Conservation (phyloP, 1,140 invertebrate genomes). For the Ectropis grisescens region DNA sequence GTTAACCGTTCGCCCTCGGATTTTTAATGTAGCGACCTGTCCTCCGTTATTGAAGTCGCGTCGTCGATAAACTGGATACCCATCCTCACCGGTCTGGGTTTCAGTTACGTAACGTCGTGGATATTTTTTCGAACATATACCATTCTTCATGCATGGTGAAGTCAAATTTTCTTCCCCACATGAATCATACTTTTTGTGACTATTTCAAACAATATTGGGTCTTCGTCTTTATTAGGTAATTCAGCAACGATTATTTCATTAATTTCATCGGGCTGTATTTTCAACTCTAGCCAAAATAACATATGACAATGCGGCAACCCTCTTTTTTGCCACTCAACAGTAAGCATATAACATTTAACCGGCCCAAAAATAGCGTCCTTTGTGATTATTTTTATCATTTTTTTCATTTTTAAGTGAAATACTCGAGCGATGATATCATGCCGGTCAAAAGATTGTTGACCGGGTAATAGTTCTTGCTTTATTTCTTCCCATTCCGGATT, state of each 20-base stretch:
- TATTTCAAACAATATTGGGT: conserved; percentile 42
- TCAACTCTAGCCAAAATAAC: conserved; percentile 34
- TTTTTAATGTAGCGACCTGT: conserved; percentile 21
- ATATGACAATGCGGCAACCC: conserved; percentile 53
- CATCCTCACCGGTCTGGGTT: conserved; percentile 16
- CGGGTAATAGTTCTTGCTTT: background rate
- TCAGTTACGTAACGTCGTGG: conserved; percentile 9
- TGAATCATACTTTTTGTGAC: conserved; percentile 63
- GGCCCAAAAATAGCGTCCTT: conserved; percentile 34
- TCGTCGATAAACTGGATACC: conserved; percentile 24
- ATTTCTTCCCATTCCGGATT: background rate
- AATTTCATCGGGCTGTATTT: conserved; percentile 40
- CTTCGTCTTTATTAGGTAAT: conserved; percentile 50
- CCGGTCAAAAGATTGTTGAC: background rate
- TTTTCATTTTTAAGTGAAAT: background rate
- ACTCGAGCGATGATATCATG: background rate
- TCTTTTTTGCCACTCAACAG: conserved; percentile 62
- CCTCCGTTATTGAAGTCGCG: conserved; percentile 31
- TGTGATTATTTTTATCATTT: conserved; percentile 52
- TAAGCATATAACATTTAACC: conserved; percentile 43
- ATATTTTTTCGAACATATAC: conserved; percentile 16
- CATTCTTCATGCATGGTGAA: conserved; percentile 15
- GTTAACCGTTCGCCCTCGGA: conserved; percentile 14
- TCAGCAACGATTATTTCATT: conserved; percentile 66
- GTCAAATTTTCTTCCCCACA: conserved; percentile 33